Conservation (phyloP, 2,113 vertebrate genomes). For the Sceloporus tristichus region DNA sequence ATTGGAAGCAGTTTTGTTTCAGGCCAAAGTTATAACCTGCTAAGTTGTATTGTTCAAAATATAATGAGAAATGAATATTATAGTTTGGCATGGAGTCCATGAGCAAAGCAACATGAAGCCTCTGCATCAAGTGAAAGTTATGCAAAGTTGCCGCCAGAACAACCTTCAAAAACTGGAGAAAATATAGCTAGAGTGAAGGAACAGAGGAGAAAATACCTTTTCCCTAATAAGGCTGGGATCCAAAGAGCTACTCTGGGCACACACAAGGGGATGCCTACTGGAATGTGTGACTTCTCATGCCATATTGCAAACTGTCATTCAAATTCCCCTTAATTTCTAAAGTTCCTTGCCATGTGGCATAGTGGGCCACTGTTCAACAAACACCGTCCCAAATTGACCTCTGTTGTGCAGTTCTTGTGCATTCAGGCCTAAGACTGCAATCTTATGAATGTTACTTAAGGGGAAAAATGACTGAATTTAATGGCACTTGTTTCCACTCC, state of each 20-base stretch:
- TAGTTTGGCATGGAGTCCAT: conserved; percentile 34
- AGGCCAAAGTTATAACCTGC: conserved; percentile 35
- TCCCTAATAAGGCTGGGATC: neutral
- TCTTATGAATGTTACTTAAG: neutral
- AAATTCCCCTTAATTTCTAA: neutral
- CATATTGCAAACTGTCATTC: neutral
- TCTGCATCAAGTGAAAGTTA: neutral
- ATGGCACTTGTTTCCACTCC: neutral
- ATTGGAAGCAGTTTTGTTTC: conserved; percentile 54
- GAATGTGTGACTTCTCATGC: neutral
- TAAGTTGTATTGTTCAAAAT: conserved; percentile 24
- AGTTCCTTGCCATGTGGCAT: neutral
- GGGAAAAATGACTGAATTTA: neutral
- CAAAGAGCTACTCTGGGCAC: neutral
- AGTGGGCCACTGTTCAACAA: neutral
- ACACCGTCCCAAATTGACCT: neutral
- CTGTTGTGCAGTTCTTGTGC: neutral
- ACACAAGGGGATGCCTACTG: neutral
- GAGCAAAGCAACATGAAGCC: neutral
- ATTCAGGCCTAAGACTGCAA: neutral
- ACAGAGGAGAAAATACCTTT: neutral
- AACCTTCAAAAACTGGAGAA: neutral
- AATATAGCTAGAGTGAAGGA: neutral
- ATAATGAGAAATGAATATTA: conserved; percentile 46
- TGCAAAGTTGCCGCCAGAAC: conserved; percentile 29